Evolutionary conservation across 92 coral and sea anemone species (phyloP).

Genomic region (Bergia puertoricense): DNA sequence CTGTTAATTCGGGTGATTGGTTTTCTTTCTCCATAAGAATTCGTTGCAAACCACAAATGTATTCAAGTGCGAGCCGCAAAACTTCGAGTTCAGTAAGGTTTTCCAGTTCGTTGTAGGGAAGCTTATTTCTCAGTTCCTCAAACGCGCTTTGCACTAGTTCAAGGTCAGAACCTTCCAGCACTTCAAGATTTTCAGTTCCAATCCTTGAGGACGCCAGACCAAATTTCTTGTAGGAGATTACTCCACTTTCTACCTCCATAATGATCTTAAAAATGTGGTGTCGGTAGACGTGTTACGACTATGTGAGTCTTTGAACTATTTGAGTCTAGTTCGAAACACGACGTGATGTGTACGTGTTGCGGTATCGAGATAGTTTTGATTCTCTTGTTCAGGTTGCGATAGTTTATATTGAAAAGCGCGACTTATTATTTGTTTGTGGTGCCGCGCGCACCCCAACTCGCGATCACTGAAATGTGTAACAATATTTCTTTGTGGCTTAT

Average conservation of each 20-base stretch:
- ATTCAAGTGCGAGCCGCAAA: constrained; percentile 58
- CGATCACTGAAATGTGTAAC: constrained; percentile 31
- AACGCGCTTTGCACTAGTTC: constrained; percentile 60
- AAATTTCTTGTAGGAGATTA: constrained; percentile 23
- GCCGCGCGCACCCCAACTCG: constrained; percentile 3
- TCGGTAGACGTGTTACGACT: neutral
- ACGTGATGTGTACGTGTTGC: neutral
- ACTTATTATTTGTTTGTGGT: constrained; percentile 6
- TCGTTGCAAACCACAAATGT: constrained; percentile 56
- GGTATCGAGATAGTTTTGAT: neutral
- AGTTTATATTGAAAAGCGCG: neutral
- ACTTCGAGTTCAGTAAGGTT: constrained; percentile 64
- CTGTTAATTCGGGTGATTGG: constrained; percentile 24
- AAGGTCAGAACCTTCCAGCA: constrained; percentile 9
- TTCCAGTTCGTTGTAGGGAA: constrained; percentile 54
- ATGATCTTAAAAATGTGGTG: neutral
- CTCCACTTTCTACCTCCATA: constrained; percentile 27
- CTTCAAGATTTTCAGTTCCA: constrained; percentile 9
- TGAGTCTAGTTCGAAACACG: neutral
- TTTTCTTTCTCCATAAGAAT: constrained; percentile 47
- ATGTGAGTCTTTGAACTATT: neutral
- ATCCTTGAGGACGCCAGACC: constrained; percentile 15
- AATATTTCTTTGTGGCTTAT: constrained; percentile 38
- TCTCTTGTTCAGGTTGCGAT: neutral
- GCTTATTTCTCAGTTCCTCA: constrained; percentile 48